phyloP scores from a whole-genome alignment of 1,140 invertebrate species.

The Brachionus calyciflorus region DNA sequence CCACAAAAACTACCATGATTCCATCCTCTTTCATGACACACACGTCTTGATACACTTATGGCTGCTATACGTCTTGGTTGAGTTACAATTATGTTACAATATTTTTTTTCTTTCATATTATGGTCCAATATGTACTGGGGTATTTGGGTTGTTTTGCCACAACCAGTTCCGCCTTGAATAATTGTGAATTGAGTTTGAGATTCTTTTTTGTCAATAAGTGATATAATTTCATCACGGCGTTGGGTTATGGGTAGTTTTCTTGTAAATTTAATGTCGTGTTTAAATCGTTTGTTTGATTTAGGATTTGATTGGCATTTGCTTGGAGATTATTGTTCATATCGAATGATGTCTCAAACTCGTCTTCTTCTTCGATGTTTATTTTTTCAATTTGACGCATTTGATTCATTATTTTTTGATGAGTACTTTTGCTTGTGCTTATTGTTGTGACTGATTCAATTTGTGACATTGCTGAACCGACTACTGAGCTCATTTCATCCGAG shows the following conservation, averaged over 20 bases:
- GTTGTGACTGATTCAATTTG: conserved; percentile 34
- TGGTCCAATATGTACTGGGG: conserved; percentile 60
- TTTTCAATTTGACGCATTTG: not conserved
- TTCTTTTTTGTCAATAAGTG: conserved; percentile 52
- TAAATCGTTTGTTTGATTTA: no score
- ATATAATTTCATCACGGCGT: conserved; percentile 47
- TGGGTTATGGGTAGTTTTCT: conserved; percentile 47
- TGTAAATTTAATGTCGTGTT: not conserved
- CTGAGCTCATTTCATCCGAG: conserved; percentile 1
- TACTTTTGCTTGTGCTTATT: conserved; percentile 34
- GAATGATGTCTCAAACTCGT: not conserved
- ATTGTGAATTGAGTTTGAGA: conserved; percentile 54
- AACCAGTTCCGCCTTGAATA: conserved; percentile 57
- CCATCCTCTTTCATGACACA: conserved; percentile 57
- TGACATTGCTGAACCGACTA: conserved; percentile 40
- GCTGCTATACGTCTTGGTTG: conserved; percentile 83
- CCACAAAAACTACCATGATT: conserved; percentile 55
- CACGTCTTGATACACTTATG: conserved; percentile 68
- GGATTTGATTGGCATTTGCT: no score
- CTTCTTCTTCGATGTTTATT: conserved; percentile 1
- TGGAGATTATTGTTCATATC: conserved; percentile 45
- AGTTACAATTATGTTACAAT: conserved; percentile 75
- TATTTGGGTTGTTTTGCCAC: conserved; percentile 59
- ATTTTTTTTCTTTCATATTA: conserved; percentile 52
- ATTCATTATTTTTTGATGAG: not conserved